Evolutionary conservation across 2,797 vertebrate species (phyloP), one percentile per base, ranked within the genome.

Genomic region (Darevskia nairensis): DNA sequence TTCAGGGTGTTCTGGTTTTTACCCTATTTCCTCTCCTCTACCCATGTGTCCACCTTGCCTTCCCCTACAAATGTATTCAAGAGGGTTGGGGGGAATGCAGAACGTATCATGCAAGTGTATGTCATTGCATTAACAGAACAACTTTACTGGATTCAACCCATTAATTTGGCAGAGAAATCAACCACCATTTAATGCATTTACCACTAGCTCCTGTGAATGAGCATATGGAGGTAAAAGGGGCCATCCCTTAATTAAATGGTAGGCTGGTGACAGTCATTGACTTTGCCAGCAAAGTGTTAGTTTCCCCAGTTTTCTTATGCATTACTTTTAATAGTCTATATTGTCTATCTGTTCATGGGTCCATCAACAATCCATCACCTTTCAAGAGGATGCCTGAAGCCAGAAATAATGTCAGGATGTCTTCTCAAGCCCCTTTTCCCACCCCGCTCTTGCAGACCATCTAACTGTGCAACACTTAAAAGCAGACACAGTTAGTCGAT

Each of bases 401-500:
- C 55, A 35, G 10, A 66, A n/a, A 64, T 10, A 74, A 64, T 46
- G 17, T 74, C 55, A 82, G 4, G 23, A 27, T 15, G 25, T 35
- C 66, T 23, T 71, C 46, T 39, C 64, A 44, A 23, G 29, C 61
- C 29, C 29, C 19, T 29, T 23, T 64, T 32, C 6, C 32, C 11
- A 32, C 21, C 61, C 11, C 8, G 7, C 11, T 68, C 5, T 79
- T 81, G 9, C 21, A 39, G 55, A 80, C 23, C 15, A 35, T 64
- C 11, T 64, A 85, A 72, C n/a, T 64, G 29, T 78, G 44, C 6
- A 44, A 8, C 69, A 89, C 32, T 50, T 66, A 72, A 80, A 25
- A 74, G 9, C 82, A 50, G 41, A 66, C 55, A 79, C 79, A 89
- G 21, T 71, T 68, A 86, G 69, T 39, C 59, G 75, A 66, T 82